Evolutionary conservation across 2,888 invertebrate genomes (phyloP), one percentile per base, ranked within the genome.

Genomic region (Dicranocentrus wangi): DNA sequence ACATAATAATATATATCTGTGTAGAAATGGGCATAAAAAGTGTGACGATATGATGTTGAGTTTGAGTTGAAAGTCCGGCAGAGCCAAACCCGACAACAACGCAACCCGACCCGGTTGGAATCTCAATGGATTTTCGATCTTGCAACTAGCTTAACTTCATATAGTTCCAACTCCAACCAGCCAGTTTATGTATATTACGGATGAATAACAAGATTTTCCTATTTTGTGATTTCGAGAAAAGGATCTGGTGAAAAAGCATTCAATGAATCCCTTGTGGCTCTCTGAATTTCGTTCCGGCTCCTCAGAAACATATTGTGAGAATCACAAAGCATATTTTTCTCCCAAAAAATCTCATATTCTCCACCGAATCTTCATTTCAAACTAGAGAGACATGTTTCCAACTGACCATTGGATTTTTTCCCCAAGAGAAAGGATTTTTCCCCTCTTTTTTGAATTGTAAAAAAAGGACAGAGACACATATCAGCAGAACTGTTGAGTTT

Each of bases 101-200:
- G n/a, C n/a, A n/a, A 8, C 51, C 43, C 19, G 32, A 19, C 32
- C 1, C 15, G 3, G 2, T 28, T 15, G 47, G 27, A 42, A 10
- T 65, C 73, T 65, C 63, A 53, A 42, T 58, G 72, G 72, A 72
- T 47, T 72, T 43, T 51, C 72, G 47, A 65, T 73, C 53, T 73
- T 65, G 17, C 19, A 51, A 43, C 43, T 43, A n/a, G n/a, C 43
- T n/a, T n/a, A n/a, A 21, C 53, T 73, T 58, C 32, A 66, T 75
- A 32, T n/a, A n/a, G n/a, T n/a, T n/a, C n/a, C n/a, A n/a, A n/a
- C n/a, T n/a, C n/a, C n/a, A n/a, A n/a, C n/a, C n/a, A n/a, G n/a
- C n/a, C n/a, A n/a, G 58, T 76, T 75, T 75, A 75, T 65, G 68
- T 68, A 60, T 53, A 68, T 75, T 75, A 75, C 51, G 68, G 60